Evolutionary conservation across 2,113 vertebrate species (phyloP).

Genomic region (Rhipidura dahli): DNA sequence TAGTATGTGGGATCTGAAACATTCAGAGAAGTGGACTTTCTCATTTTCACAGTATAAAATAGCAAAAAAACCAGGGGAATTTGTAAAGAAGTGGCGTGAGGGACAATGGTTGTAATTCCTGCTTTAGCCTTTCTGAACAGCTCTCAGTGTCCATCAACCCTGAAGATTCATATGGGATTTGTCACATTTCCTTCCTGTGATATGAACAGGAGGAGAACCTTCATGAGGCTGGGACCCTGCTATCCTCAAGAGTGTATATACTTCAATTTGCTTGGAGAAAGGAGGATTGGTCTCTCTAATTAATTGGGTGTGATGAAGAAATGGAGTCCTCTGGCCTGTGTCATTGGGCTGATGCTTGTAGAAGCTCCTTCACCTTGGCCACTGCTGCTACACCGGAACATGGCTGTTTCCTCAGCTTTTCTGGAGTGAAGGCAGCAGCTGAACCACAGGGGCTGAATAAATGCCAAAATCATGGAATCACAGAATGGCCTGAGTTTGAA

Average conservation of each 20-base stretch:
- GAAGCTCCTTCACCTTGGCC: not conserved
- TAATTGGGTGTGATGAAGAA: not conserved
- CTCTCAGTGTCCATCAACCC: accelerated
- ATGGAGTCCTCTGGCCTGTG: not conserved
- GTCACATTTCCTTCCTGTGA: not conserved
- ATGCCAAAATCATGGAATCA: not conserved
- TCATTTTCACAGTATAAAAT: not conserved
- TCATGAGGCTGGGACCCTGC: not conserved
- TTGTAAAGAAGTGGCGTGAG: not conserved
- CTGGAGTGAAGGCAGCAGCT: not conserved
- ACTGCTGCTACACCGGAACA: accelerated
- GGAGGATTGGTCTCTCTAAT: not conserved
- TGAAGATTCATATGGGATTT: not conserved
- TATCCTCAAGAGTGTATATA: accelerated
- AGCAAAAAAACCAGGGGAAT: not conserved
- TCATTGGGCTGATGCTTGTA: not conserved
- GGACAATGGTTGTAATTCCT: not conserved
- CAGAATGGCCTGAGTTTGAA: not conserved
- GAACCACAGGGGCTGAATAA: not conserved
- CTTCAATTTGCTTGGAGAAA: not conserved
- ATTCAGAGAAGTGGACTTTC: not conserved
- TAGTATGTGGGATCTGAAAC: not conserved
- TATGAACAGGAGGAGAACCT: not conserved
- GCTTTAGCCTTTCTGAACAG: not conserved
- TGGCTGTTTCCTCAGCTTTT: not conserved